These are phyloP conservation scores for Criorhina ranunculi DNA, from an alignment of 2,888 invertebrate genomes.

Conservation along the genomic window DNA sequence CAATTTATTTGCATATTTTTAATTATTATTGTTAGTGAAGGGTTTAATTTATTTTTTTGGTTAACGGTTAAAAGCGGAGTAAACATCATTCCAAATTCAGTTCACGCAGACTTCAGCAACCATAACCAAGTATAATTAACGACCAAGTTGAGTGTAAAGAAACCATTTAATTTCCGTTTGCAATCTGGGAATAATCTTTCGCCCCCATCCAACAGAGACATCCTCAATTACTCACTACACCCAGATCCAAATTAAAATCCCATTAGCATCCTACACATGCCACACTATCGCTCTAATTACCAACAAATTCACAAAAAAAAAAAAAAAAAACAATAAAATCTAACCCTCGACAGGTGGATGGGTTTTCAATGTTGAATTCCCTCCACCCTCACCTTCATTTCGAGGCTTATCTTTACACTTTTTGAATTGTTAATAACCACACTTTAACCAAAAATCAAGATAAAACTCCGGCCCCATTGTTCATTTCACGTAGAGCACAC, in stretches of 20 bases:
- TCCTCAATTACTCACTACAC: conserved; percentile 23
- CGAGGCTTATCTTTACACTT: conserved; percentile 33
- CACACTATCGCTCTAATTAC: conserved; percentile 59
- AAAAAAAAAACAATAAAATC: conserved; percentile 5
- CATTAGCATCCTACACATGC: conserved; percentile 60
- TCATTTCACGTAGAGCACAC: conserved; percentile 37
- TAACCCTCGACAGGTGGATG: conserved; percentile 21
- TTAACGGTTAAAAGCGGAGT: too few relatives aligned
- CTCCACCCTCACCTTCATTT: conserved; percentile 11
- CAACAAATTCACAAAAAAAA: conserved; percentile 19
- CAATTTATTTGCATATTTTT: conserved; percentile 53
- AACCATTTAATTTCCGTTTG: conserved; percentile 43
- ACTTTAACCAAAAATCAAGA: conserved; percentile 53
- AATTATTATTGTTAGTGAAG: conserved; percentile 49
- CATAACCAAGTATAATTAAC: neutral
- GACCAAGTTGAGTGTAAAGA: conserved; percentile 12
- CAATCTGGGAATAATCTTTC: conserved; percentile 25
- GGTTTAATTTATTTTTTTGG: too few relatives aligned
- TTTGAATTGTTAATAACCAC: conserved; percentile 50
- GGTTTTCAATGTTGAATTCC: conserved; percentile 28
- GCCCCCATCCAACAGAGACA: conserved; percentile 13
- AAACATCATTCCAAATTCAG: neutral
- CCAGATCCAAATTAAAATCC: conserved; percentile 45
- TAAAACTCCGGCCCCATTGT: conserved; percentile 44
- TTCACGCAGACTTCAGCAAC: neutral